Evolutionary conservation across 2,888 invertebrate species (phyloP).

Genomic region (Stenurella melanura): DNA sequence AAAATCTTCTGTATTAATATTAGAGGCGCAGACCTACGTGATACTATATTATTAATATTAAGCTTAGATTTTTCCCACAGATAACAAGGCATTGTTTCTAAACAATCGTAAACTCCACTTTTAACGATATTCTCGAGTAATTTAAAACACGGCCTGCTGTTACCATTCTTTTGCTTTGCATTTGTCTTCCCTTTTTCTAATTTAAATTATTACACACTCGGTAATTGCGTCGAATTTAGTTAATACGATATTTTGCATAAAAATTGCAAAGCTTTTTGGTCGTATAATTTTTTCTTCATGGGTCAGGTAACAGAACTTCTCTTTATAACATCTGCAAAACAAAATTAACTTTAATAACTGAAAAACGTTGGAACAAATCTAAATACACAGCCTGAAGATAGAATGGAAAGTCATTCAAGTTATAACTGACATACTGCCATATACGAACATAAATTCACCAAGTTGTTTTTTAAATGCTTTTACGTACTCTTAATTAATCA

Average conservation of each 20-base stretch:
- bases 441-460: too few species aligned
- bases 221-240: neutral
- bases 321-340: too few species aligned
- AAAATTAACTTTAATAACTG: too few species aligned
- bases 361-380: too few species aligned
- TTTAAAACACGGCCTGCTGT: slow-evolving; percentile 9
- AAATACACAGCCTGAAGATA: too few species aligned
- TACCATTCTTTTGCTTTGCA: neutral
- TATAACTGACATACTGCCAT: too few species aligned
- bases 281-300: too few species aligned
- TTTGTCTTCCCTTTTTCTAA: slow-evolving; percentile 2
- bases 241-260: neutral
- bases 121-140: slow-evolving; percentile 11
- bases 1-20: slow-evolving; percentile 15
- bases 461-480: too few species aligned
- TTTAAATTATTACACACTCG: neutral
- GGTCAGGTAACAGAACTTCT: too few species aligned
- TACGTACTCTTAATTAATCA: too few species aligned
- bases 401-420: too few species aligned
- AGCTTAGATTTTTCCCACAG: slow-evolving; percentile 54
- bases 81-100: slow-evolving; percentile 63
- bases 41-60: slow-evolving; percentile 21
- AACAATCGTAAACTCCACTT: slow-evolving; percentile 50
- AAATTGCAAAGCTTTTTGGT: too few species aligned
- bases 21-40: neutral